These are phyloP conservation scores for Dryocosmus kuriphilus DNA, from an alignment of 2,888 invertebrate genomes.

Conservation along the genomic window DNA sequence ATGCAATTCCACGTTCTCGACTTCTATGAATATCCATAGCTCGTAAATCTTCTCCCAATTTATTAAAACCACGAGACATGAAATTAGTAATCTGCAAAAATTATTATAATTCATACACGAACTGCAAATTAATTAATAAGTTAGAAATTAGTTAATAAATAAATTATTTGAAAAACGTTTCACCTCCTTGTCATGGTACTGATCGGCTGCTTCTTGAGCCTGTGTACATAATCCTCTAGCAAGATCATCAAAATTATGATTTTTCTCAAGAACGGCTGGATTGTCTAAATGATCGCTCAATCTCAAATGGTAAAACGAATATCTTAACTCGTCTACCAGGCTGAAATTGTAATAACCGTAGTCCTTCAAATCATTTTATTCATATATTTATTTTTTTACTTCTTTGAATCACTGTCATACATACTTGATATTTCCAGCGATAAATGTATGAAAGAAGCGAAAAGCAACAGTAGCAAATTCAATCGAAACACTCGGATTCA, in stretches of 20 bases:
- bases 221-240: slow-evolving; percentile 88
- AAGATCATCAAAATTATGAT: slow-evolving; percentile 85
- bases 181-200: slow-evolving; percentile 87
- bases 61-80: slow-evolving; percentile 84
- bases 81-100: slow-evolving; percentile 82
- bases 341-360: slow-evolving; percentile 46
- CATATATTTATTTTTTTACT: not conserved
- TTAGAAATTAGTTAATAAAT: not conserved
- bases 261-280: slow-evolving; percentile 83
- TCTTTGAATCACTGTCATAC: slow-evolving; percentile 65
- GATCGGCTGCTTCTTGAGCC: slow-evolving; percentile 87
- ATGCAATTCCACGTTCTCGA: slow-evolving; percentile 90
- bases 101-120: not conserved
- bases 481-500: slow-evolving; percentile 83
- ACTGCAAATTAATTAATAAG: too few species aligned
- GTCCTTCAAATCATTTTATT: not conserved
- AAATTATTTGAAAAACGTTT: slow-evolving; percentile 59
- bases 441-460: slow-evolving; percentile 86
- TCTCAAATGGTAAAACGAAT: slow-evolving; percentile 77
- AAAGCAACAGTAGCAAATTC: slow-evolving; percentile 87
- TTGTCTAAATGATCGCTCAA: slow-evolving; percentile 86
- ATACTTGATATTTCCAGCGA: slow-evolving; percentile 85
- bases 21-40: slow-evolving; percentile 92
- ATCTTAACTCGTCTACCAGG: slow-evolving; percentile 58
- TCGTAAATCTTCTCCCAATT: slow-evolving; percentile 89